Evolutionary conservation across 2,113 vertebrate species (phyloP).

Genomic region (Rhinogobius similis): DNA sequence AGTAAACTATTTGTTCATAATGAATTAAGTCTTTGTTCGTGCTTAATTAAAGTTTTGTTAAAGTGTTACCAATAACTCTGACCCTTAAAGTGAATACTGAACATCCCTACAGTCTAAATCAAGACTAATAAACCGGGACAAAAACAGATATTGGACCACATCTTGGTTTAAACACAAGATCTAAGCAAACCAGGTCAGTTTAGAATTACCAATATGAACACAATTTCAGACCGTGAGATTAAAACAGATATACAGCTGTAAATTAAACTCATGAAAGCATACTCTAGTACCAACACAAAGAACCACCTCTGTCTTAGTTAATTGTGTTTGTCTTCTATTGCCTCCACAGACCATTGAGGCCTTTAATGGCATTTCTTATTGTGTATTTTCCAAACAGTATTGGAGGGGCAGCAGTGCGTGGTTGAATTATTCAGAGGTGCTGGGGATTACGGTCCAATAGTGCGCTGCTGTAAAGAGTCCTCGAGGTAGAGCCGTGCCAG

Average conservation of each 20-base stretch:
- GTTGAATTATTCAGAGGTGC: constrained; percentile 91
- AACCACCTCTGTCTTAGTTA: constrained; percentile 23
- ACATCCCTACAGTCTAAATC: no score
- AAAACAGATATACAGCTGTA: neutral
- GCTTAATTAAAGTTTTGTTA: no score
- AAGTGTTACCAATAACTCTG: no score
- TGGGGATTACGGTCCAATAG: constrained; percentile 84
- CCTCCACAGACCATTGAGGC: constrained; percentile 64
- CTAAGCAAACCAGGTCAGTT: neutral
- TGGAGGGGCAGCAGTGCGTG: constrained; percentile 83
- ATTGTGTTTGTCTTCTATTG: constrained; percentile 25
- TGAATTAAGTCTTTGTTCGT: no score
- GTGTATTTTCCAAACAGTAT: constrained; percentile 90
- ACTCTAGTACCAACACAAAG: neutral
- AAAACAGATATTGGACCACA: no score
- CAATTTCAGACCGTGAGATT: neutral
- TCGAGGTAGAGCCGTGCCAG: constrained; percentile 78
- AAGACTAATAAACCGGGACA: no score
- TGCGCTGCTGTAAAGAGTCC: constrained; percentile 82
- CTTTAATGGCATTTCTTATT: constrained; percentile 90
- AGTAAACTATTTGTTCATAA: no score
- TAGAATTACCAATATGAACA: neutral
- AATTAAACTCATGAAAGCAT: neutral
- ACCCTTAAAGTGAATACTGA: no score
- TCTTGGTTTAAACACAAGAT: no score